A percentile compares a stretch with the other conserved stretches of the same genome.
Evolutionary conservation across 2,888 invertebrate species (phyloP).

Genomic region (Deroplatys truncata): DNA sequence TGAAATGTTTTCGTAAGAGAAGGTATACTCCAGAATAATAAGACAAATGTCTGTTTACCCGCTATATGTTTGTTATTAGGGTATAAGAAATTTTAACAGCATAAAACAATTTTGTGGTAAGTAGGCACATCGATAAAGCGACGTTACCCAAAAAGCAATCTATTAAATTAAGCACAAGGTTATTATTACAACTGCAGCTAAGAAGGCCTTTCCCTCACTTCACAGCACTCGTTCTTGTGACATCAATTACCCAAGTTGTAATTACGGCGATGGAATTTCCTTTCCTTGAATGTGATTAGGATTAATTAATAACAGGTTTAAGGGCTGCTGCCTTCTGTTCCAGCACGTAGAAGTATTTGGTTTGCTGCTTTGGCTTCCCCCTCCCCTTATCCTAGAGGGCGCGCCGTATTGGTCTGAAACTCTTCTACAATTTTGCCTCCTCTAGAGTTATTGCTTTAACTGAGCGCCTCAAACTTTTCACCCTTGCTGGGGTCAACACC

Average conservation of each 20-base stretch:
- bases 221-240: background rate
- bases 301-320: slow-evolving; percentile 10
- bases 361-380: background rate
- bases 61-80: background rate
- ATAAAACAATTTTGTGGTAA: background rate
- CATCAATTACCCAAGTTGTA: slow-evolving; percentile 7
- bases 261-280: slow-evolving; percentile 4
- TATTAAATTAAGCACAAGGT: background rate
- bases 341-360: background rate
- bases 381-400: background rate
- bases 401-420: background rate
- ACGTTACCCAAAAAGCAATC: background rate
- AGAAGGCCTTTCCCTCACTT: background rate
- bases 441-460: background rate
- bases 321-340: background rate
- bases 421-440: background rate
- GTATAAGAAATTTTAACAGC: background rate
- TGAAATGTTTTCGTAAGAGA: too few relatives aligned
- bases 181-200: background rate
- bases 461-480: background rate
- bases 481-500: background rate
- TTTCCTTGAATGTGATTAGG: slow-evolving; percentile 8
- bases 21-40: background rate
- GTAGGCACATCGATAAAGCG: background rate
- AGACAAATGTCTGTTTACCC: background rate